Evolutionary conservation across 2,888 invertebrate species (phyloP).

Genomic region (Linnaemya vulpina): DNA sequence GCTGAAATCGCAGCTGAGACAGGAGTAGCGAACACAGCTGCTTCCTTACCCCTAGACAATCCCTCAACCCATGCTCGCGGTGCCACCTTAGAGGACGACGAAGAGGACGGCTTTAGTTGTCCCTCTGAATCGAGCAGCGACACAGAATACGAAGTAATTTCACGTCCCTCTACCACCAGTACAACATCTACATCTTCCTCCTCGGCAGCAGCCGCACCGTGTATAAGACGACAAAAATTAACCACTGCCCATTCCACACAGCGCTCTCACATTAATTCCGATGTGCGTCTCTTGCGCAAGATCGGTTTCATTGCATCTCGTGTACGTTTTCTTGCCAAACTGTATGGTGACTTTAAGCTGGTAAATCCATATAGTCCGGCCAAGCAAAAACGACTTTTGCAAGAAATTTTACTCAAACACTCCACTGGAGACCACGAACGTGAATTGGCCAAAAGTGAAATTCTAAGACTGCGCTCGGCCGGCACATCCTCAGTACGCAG

Average conservation of each 20-base stretch:
- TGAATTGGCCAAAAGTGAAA: conserved; percentile 56
- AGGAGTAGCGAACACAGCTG: conserved; percentile 24
- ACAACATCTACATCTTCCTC: conserved; percentile 71
- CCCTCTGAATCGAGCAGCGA: conserved; percentile 73
- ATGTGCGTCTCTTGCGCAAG: conserved; percentile 82
- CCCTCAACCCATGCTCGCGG: conserved; percentile 40
- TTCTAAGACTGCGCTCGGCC: conserved; percentile 23
- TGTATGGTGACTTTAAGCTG: conserved; percentile 80
- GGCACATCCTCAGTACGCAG: conserved; percentile 64
- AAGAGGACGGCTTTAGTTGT: conserved; percentile 72
- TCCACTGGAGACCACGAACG: conserved; percentile 77
- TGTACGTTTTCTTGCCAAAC: conserved; percentile 80
- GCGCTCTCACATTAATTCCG: conserved; percentile 75
- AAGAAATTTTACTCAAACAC: conserved; percentile 79
- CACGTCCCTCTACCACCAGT: conserved; percentile 69
- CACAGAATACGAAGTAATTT: conserved; percentile 66
- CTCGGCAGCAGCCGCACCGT: conserved; percentile 58
- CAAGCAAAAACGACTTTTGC: conserved; percentile 79
- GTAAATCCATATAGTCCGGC: conserved; percentile 81
- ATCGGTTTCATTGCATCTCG: conserved; percentile 82
- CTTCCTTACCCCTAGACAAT: conserved; percentile 45
- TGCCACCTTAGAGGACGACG: conserved; percentile 66
- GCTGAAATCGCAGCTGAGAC: conserved; percentile 62
- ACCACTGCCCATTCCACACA: conserved; percentile 51
- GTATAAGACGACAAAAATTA: conserved; percentile 73